phyloP scores from a whole-genome alignment of 1,140 invertebrate genomes.

The Aphaenogaster ashmeadi region DNA sequence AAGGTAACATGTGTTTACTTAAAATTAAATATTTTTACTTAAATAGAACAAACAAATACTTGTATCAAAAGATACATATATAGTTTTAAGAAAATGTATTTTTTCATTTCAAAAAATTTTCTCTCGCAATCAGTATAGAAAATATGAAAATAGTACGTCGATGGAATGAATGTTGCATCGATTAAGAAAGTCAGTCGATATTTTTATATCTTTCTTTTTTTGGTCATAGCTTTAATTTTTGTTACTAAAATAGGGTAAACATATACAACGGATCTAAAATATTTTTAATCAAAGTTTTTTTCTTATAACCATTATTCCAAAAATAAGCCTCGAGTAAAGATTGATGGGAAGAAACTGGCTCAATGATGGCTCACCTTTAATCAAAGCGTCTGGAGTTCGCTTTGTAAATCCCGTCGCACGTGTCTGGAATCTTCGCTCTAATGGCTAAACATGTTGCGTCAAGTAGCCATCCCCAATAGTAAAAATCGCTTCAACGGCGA shows the following conservation, averaged over 20 bases:
- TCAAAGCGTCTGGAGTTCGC: neutral
- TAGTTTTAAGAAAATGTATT: too few relatives aligned
- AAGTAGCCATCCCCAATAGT: slow-evolving; percentile 20
- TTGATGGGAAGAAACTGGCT: neutral
- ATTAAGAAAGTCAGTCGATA: neutral
- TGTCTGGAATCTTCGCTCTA: slow-evolving; percentile 9
- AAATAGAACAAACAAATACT: too few relatives aligned
- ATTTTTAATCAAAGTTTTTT: neutral
- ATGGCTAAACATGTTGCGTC: neutral
- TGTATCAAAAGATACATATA: too few relatives aligned
- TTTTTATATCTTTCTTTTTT: neutral
- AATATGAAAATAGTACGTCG: neutral
- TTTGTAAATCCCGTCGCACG: slow-evolving; percentile 11
- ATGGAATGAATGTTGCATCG: neutral
- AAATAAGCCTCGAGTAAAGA: neutral
- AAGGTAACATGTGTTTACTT: too few relatives aligned
- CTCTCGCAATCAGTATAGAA: too few relatives aligned
- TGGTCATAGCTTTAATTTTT: neutral
- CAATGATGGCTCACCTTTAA: slow-evolving; percentile 16
- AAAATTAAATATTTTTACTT: too few relatives aligned
- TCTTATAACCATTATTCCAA: neutral
- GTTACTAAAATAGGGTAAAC: neutral
- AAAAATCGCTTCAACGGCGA: neutral
- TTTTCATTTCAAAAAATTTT: too few relatives aligned
- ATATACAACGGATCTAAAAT: neutral